Base-by-base conservation (phyloP, 2,113 vertebrate species). In the Pandion haliaetus region DNA sequence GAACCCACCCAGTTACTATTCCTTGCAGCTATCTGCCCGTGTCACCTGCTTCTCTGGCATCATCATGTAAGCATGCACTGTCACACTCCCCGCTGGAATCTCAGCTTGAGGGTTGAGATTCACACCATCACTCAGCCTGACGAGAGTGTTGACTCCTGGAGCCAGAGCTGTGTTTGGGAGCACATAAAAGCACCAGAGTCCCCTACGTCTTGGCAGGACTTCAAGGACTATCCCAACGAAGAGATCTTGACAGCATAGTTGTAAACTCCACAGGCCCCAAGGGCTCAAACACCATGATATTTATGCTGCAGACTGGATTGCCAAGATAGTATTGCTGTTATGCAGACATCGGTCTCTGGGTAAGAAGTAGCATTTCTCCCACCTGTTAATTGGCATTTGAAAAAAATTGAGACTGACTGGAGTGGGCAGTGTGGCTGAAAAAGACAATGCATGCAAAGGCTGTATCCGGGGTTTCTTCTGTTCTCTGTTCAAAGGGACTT, bases 41-140 rank as follows among this genome's bases (percentile, higher is more conserved):
- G 97, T 98, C 98, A 98, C 98, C 98, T 98, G 98, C 98, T 98
- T 78, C 93, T 90, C 97, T 98, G 98, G 98, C 97, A 98, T 98
- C 98, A 98, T 97, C 97, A 94, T 57, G 86, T 93, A 98, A 97
- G 97, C 97, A 98, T 98, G 98, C 96, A 96, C 97, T 98, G 97
- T 98, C 96, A 97, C 97, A 97, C 97, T 98, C 97, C 95, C 96
- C 12, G 7, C 96, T 97, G 98, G 98, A 98, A 98, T 98, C 98
- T 98, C 96, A 98, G 97, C 98, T 98, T 77, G 90, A 70, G 97
- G 98, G 97, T 97, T 98, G 98, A 98, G 98, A 98, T 98, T 98
- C 98, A 98, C 98, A 97, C 98, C 94, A 98, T 97, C 96, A 92
- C 97, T 97, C n/a, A 94, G 97, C 97, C 98, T 98, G 98, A 98